Evolutionary conservation across 2,113 vertebrate species (phyloP).

Genomic region (Ochotona curzoniae): DNA sequence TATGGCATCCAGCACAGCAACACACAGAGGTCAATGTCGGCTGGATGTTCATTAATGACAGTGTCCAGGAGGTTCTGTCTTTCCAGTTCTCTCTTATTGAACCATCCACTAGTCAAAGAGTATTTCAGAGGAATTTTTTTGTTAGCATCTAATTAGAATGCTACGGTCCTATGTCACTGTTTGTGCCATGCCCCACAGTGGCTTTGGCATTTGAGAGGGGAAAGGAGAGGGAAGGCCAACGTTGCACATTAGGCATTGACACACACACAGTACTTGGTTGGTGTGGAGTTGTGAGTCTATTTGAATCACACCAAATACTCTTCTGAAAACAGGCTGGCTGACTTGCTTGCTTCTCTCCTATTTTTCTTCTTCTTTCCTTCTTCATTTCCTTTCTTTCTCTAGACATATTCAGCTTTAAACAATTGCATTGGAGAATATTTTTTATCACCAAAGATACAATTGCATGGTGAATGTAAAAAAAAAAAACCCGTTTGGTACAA

Average conservation of each 20-base stretch:
- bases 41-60: conserved; percentile 53
- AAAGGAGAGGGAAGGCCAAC: conserved; percentile 35
- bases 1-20: neutral
- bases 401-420: conserved; percentile 15
- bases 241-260: neutral
- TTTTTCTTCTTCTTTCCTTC: too few species aligned
- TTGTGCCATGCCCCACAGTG: conserved; percentile 33
- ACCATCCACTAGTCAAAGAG: conserved; percentile 56
- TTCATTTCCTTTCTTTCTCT: neutral
- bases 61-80: conserved; percentile 40
- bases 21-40: conserved; percentile 41
- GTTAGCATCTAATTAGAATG: conserved; percentile 63
- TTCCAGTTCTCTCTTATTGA: conserved; percentile 49
- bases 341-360: too few species aligned
- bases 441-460: conserved; percentile 50
- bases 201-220: conserved; percentile 50
- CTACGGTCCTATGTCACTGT: conserved; percentile 32
- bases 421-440: conserved; percentile 37
- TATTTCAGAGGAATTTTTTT: conserved; percentile 45
- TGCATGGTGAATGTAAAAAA: neutral
- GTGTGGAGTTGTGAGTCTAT: neutral
- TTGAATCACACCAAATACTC: neutral
- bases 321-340: neutral
- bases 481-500: conserved; percentile 33
- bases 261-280: neutral